Evolutionary conservation across 2,888 invertebrate genomes (phyloP).

Genomic region (Eristalinus sepulchralis): DNA sequence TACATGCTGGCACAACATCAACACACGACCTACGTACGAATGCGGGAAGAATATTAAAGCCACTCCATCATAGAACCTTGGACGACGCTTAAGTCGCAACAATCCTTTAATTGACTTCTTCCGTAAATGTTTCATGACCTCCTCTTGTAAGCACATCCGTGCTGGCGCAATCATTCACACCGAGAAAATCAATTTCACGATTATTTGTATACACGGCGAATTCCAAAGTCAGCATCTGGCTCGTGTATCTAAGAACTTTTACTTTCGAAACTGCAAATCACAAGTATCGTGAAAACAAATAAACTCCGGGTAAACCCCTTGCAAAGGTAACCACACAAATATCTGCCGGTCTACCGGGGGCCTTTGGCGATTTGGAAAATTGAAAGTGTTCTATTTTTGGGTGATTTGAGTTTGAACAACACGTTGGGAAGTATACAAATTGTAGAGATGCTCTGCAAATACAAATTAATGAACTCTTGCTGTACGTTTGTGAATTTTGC

Average conservation of each 20-base stretch:
- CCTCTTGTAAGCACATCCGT: neutral
- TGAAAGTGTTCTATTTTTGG: neutral
- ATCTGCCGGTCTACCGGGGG: neutral
- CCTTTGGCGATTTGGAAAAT: neutral
- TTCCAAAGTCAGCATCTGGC: constrained; percentile 12
- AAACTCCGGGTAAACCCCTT: neutral
- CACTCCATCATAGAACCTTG: neutral
- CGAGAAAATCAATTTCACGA: neutral
- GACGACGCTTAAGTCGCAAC: neutral
- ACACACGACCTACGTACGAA: neutral
- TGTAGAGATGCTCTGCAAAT: neutral
- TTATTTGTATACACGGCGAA: neutral
- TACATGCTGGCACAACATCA: constrained; percentile 1
- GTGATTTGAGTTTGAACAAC: neutral
- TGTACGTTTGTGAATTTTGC: neutral
- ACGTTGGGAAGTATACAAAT: neutral
- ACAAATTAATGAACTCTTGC: neutral
- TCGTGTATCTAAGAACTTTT: neutral
- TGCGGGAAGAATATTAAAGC: neutral
- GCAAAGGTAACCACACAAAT: neutral
- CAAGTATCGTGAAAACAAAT: neutral
- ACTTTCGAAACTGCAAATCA: neutral
- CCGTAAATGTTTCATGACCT: neutral
- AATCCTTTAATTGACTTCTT: neutral
- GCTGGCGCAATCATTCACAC: neutral